Conservation (phyloP, 2,113 vertebrate species). For the Phyllostomus discolor region DNA sequence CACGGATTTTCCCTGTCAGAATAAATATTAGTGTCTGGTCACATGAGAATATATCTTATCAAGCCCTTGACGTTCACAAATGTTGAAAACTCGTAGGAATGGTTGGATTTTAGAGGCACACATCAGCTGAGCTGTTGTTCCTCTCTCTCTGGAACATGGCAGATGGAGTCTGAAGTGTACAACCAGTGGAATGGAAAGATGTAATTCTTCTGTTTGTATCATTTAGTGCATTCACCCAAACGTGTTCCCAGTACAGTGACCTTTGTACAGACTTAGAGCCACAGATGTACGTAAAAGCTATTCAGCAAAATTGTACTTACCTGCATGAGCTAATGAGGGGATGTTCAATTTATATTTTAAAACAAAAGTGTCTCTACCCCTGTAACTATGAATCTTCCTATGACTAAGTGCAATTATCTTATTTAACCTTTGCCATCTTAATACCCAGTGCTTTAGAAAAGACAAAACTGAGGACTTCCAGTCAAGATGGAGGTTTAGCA, state of each 20-base stretch:
- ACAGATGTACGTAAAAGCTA: background rate
- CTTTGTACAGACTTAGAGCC: constrained; percentile 50
- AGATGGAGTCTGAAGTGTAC: constrained; percentile 21
- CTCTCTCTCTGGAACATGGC: constrained; percentile 4
- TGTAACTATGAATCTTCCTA: background rate
- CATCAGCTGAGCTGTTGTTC: background rate
- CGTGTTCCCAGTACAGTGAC: background rate
- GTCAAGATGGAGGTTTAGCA: too few species aligned
- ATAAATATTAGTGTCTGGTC: background rate
- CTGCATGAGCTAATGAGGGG: background rate
- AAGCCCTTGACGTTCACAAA: background rate
- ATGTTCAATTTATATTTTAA: background rate
- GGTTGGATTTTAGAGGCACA: background rate
- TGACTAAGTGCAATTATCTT: background rate
- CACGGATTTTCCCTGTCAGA: background rate
- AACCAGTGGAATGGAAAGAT: constrained; percentile 45
- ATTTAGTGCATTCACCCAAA: constrained; percentile 38
- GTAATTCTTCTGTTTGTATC: constrained; percentile 14
- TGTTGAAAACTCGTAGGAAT: background rate
- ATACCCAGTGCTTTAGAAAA: background rate
- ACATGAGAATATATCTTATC: background rate
- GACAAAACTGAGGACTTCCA: background rate
- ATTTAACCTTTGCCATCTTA: background rate
- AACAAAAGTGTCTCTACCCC: background rate
- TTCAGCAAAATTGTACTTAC: background rate